phyloP scores from a whole-genome alignment of 2,797 vertebrate species.

The Florisuga fusca region DNA sequence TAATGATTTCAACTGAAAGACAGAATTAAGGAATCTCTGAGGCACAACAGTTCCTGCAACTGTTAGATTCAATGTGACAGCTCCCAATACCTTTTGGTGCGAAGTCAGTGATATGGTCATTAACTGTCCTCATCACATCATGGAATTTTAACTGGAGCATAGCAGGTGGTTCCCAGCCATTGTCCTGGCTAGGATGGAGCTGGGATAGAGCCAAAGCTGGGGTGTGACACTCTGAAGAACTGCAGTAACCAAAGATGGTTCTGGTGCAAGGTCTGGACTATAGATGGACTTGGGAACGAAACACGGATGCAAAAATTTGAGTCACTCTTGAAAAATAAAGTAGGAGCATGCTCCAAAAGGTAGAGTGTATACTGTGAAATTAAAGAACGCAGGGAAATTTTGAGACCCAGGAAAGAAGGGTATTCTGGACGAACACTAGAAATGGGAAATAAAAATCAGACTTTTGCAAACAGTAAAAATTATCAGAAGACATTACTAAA shows the following conservation, averaged over 20 bases:
- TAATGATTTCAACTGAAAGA: not conserved
- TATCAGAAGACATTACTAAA: not conserved
- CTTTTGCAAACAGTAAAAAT: not conserved
- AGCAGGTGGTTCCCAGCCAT: not conserved
- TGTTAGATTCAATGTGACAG: not conserved
- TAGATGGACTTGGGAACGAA: not conserved
- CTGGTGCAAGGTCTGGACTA: accelerated
- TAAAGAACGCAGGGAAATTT: not conserved
- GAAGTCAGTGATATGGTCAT: not conserved
- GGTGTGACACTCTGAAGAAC: accelerated
- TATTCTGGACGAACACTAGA: not conserved
- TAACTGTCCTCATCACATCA: not conserved
- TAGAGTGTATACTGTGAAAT: not conserved
- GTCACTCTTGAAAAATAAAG: not conserved
- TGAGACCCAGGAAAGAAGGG: not conserved
- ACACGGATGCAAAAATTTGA: not conserved
- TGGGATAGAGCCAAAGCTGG: not conserved
- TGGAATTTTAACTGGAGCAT: not conserved
- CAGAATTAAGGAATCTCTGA: not conserved
- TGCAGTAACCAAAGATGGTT: not conserved
- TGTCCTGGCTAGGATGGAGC: not conserved
- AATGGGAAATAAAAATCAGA: not conserved
- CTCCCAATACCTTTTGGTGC: not conserved
- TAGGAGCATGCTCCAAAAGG: not conserved
- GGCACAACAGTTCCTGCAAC: not conserved